Evolutionary conservation across 2,797 vertebrate species (phyloP).

Genomic region (Iguana delicatissima): DNA sequence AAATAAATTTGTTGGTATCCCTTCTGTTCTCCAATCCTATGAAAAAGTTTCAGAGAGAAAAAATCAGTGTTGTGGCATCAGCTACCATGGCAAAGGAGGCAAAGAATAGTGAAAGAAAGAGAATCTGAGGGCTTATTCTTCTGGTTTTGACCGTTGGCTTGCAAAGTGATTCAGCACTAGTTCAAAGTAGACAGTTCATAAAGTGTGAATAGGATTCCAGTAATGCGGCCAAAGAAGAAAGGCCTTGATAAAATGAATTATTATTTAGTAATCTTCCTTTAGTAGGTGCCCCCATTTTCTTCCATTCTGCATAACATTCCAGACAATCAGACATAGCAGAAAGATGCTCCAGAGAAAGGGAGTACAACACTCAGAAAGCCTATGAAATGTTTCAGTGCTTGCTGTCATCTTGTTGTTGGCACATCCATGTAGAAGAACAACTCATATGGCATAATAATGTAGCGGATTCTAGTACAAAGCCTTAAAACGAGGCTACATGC

Average conservation of each 20-base stretch:
- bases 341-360: background rate
- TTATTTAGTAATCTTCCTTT: conserved; percentile 9
- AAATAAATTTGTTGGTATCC: conserved; percentile 47
- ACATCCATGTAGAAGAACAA: background rate
- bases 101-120: conserved; percentile 59
- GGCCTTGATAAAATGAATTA: background rate
- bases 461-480: background rate
- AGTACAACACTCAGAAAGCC: background rate
- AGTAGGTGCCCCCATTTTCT: background rate
- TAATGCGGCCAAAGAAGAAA: conserved; percentile 16
- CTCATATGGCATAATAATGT: background rate
- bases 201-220: conserved; percentile 17
- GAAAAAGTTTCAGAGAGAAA: conserved; percentile 50
- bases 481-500: background rate
- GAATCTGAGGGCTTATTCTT: conserved; percentile 17
- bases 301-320: conserved; percentile 34
- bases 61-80: conserved; percentile 46
- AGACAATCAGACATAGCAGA: conserved; percentile 1
- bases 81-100: conserved; percentile 44
- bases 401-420: background rate
- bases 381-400: background rate
- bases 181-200: conserved; percentile 31
- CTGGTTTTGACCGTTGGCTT: background rate
- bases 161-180: conserved; percentile 4
- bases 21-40: conserved; percentile 37